phyloP scores from a whole-genome alignment of 2,113 vertebrate species.

The Nymphicus hollandicus region DNA sequence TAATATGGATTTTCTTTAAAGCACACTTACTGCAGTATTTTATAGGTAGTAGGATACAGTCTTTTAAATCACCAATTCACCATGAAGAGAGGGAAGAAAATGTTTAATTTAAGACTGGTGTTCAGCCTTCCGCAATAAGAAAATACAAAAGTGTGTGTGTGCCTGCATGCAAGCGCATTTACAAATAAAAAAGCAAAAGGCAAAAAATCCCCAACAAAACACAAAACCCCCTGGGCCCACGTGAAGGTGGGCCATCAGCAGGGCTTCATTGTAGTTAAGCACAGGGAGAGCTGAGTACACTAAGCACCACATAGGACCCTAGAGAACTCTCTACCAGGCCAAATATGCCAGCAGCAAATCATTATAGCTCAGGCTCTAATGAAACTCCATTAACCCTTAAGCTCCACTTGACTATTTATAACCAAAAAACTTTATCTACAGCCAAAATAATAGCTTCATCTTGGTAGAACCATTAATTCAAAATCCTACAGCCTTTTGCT shows the following conservation, averaged over 20 bases:
- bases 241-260: not conserved
- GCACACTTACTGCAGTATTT: not conserved
- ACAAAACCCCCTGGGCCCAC: not conserved
- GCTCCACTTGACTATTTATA: constrained; percentile 24
- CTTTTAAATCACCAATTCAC: not conserved
- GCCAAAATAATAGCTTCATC: not conserved
- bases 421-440: not conserved
- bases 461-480: not conserved
- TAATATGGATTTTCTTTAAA: not conserved
- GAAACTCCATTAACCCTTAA: constrained; percentile 50
- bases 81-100: not conserved
- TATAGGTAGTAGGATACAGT: not conserved
- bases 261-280: not conserved
- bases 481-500: constrained; percentile 12
- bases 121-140: not conserved
- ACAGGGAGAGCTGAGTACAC: not conserved
- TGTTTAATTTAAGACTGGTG: not conserved
- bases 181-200: not conserved
- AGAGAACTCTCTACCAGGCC: constrained; percentile 28
- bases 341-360: constrained; percentile 51
- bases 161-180: not conserved
- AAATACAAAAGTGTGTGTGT: not conserved
- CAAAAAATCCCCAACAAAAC: not conserved
- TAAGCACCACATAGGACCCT: constrained; percentile 38
- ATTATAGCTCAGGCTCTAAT: not conserved